These are phyloP conservation scores for Arctia plantaginis DNA, from an alignment of 2,888 invertebrate genomes.

Conservation along the genomic window DNA sequence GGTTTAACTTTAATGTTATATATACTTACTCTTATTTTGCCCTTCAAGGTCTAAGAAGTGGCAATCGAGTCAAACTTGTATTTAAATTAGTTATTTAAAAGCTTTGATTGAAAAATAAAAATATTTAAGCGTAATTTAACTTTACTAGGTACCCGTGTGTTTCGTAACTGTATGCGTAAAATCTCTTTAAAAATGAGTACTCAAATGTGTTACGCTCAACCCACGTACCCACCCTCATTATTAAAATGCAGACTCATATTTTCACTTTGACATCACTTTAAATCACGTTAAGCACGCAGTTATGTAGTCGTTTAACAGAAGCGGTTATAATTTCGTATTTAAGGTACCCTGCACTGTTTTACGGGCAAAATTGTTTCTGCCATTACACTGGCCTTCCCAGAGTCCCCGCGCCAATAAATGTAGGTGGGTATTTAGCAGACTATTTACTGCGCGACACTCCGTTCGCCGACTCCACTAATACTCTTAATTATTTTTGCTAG, in stretches of 20 bases:
- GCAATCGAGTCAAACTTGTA: background rate
- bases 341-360: conserved; percentile 70
- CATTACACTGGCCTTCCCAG: conserved; percentile 76
- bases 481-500: conserved; percentile 86
- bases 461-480: conserved; percentile 82
- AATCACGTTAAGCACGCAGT: conserved; percentile 47
- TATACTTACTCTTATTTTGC: no score
- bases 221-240: conserved; percentile 26
- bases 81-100: background rate
- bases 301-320: conserved; percentile 50
- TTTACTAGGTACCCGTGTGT: background rate
- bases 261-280: conserved; percentile 50
- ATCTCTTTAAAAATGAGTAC: conserved; percentile 31
- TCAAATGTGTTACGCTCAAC: conserved; percentile 36
- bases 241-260: conserved; percentile 42
- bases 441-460: conserved; percentile 83
- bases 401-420: conserved; percentile 81
- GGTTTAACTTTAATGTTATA: conserved; percentile 12
- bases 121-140: conserved; percentile 2
- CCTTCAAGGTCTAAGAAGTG: background rate
- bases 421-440: conserved; percentile 84
- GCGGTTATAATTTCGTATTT: conserved; percentile 60
- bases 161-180: conserved; percentile 14
- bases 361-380: conserved; percentile 81
- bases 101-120: background rate